Conservation (phyloP, 2,113 vertebrate genomes). For the Cepphus grylle region DNA sequence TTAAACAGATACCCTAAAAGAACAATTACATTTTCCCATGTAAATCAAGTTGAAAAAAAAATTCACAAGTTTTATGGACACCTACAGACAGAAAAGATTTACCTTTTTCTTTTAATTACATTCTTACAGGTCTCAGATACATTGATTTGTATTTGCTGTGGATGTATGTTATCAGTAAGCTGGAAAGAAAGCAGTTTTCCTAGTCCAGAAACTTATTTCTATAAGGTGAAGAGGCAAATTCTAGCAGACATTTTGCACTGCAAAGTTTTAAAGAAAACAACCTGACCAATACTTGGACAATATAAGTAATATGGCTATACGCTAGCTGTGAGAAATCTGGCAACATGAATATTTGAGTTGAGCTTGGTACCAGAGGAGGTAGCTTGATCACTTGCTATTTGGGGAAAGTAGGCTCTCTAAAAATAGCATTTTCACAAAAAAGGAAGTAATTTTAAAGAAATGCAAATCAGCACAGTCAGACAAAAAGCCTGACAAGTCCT, state of each 20-base stretch:
- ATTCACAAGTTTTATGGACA: not conserved
- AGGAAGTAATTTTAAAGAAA: not conserved
- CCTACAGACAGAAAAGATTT: not conserved
- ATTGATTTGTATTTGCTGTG: not conserved
- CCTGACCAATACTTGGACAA: not conserved
- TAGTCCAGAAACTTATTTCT: not conserved
- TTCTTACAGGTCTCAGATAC: not conserved
- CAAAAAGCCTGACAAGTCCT: not conserved
- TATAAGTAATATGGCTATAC: fast-evolving
- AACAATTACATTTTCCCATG: not conserved
- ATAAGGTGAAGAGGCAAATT: not conserved
- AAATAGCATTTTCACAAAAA: not conserved
- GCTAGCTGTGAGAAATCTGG: not conserved
- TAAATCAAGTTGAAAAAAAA: not conserved
- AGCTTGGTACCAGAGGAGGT: not conserved
- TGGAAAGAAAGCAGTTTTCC: not conserved
- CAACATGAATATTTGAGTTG: not conserved
- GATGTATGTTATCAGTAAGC: not conserved
- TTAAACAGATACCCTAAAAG: not conserved
- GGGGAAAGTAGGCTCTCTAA: not conserved
- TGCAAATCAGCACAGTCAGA: not conserved
- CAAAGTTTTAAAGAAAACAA: not conserved
- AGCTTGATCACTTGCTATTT: not conserved
- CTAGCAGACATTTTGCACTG: not conserved
- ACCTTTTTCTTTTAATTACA: not conserved